Evolutionary conservation across 2,113 vertebrate genomes (phyloP), one percentile per base, ranked within the genome.

Genomic region (Malurus alboscapulatus): DNA sequence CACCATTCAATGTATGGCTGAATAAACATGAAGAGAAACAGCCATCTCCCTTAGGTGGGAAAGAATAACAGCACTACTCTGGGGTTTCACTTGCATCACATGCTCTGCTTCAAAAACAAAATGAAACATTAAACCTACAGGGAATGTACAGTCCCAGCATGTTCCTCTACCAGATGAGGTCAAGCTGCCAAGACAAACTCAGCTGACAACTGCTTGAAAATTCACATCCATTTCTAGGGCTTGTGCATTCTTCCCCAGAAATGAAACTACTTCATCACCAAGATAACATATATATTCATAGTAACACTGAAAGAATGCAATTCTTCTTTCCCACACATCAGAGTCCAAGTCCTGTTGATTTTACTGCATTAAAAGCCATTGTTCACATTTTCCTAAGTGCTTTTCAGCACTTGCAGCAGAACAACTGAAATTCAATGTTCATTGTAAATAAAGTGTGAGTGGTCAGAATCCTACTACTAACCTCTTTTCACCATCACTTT

Each of bases 181-280:
- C 18, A 47, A 78, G 29, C 12, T 91, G 36, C 29, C 26, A 25
- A 50, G 75, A 44, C 4, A 63, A 68, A 14, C 38, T 40, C 17
- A 6, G 38, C 12, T 38, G 62, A 74, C 12, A 63, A 53, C 36
- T 48, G 14, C 19, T 22, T 68, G 16, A 65, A 32, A 89, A 79
- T 12, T 24, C 25, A 12, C 0, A 50, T 18, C 13, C 12, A 1
- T 15, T 21, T 40, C 12, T 4, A 10, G 17, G 17, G 3, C 9
- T 34, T 48, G 22, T 6, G 14, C 48, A 48, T 69, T 42, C 32
- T n/a, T 36, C 45, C n/a, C 51, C 34, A 54, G 17, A 21, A 79
- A 5, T 2, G 3, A 0, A 10, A 15, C 0, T 7, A 75, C 10
- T 78, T 75, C 8, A 57, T 13, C 42, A 42, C 45, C 7, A n/a